phyloP scores from a whole-genome alignment of 2,888 invertebrate species.

The Parnassius glacialis region DNA sequence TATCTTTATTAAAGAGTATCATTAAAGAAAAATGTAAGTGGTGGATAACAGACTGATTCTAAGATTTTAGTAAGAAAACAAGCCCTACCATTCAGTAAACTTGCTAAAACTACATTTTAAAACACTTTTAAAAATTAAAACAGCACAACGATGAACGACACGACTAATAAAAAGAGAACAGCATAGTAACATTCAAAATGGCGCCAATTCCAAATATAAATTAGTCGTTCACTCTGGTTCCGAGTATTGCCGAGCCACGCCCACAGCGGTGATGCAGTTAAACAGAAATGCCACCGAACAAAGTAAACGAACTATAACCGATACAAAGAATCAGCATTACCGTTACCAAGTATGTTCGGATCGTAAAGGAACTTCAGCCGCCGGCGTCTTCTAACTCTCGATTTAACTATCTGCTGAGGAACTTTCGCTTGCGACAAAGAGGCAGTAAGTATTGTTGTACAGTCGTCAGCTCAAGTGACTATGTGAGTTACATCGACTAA shows the following conservation, averaged over 20 bases:
- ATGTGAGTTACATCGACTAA: background rate
- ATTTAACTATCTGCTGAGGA: constrained; percentile 60
- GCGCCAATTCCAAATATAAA: constrained; percentile 56
- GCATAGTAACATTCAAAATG: constrained; percentile 32
- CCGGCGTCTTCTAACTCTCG: constrained; percentile 44
- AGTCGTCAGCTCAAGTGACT: constrained; percentile 26
- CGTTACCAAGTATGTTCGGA: constrained; percentile 47
- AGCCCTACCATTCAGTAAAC: too few relatives aligned
- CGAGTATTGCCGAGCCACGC: constrained; percentile 35
- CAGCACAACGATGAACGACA: too few relatives aligned
- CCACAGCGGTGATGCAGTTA: constrained; percentile 33
- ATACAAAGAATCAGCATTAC: constrained; percentile 55
- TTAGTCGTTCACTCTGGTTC: constrained; percentile 35
- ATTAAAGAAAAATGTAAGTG: too few relatives aligned
- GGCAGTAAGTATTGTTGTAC: constrained; percentile 33
- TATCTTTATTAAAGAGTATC: too few relatives aligned
- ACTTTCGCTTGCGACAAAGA: constrained; percentile 57
- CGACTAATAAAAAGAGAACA: too few relatives aligned
- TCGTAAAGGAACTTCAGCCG: constrained; percentile 61
- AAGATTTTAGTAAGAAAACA: too few relatives aligned
- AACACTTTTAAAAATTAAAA: too few relatives aligned
- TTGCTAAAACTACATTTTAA: too few relatives aligned
- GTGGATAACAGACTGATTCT: too few relatives aligned
- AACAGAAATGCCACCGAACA: constrained; percentile 37
- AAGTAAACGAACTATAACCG: constrained; percentile 43